These are phyloP conservation scores for Acronicta alni DNA, from an alignment of 2,888 invertebrate genomes.

Conservation along the genomic window DNA sequence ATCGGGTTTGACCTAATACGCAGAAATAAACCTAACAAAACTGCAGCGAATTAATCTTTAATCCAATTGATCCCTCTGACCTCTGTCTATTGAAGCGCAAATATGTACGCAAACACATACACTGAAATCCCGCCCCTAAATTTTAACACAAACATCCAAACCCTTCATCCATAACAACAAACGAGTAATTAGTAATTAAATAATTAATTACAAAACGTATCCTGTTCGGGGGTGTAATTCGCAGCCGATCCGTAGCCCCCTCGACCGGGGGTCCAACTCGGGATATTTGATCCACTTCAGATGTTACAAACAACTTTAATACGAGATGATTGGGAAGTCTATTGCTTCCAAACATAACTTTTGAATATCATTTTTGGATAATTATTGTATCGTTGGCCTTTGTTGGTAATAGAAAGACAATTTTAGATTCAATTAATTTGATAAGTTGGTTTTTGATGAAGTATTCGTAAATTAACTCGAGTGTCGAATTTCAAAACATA, in stretches of 20 bases:
- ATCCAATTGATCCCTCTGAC: neutral
- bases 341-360: conserved; percentile 32
- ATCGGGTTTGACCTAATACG: neutral
- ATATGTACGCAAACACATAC: conserved; percentile 22
- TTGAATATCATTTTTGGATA: conserved; percentile 32
- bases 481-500: neutral
- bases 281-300: conserved; percentile 51
- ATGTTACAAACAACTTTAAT: conserved; percentile 45
- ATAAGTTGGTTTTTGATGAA: neutral
- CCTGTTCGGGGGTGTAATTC: conserved; percentile 48
- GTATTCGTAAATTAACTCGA: neutral
- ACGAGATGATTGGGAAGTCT: conserved; percentile 26
- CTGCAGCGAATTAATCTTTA: neutral
- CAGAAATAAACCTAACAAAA: neutral
- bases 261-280: conserved; percentile 23
- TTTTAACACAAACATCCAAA: conserved; percentile 41
- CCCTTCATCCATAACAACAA: conserved; percentile 49
- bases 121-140: conserved; percentile 28
- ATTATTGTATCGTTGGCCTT: conserved; percentile 7
- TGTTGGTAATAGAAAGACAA: neutral
- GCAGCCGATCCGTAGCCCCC: conserved; percentile 39
- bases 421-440: conserved; percentile 4
- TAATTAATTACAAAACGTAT: conserved; percentile 62
- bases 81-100: conserved; percentile 15
- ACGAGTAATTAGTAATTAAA: conserved; percentile 63